Base-by-base conservation (phyloP, 2,888 invertebrate species). In the Ochropleura leucogaster region DNA sequence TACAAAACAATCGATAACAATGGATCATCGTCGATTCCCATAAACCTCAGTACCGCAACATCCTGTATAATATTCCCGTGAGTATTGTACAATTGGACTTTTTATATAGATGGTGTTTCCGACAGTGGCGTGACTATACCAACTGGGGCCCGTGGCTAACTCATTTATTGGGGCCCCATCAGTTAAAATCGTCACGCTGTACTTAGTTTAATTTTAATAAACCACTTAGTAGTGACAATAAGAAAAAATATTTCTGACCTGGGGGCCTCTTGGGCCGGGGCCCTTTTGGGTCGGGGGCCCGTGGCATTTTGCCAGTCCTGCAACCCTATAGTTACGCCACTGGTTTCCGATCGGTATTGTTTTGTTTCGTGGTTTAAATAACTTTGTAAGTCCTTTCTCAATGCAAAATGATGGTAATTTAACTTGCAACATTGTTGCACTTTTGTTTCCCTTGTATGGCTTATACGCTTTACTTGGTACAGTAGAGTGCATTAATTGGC, bases 31-130 rank as follows among this genome's bases (percentile, higher is more conserved):
- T 10, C 57, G 40, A 53, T 76, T 68, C 60, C 72, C 57, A 46
- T 44, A 59, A 73, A 66, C 83, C 69, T 75, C 78, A 79, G 74
- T 62, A 84, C 87, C 87, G 49, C 85, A 80, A 83, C 74, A 85
- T 86, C 87, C 87, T 85, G 87, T 77, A 5, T 62, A 51, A 55
- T 66, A 51, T 79, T 76, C 72, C 74, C 74, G 30, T 60, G 71
- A 70, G 42, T 47, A 53, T 71, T 5, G 42, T 46, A 46, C 59
- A 18, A 59, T 78, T 77, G n/a, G 18, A 59, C 4, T 47, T 67
- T 69, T 49, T 44, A 20, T n/a, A 57, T 16, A 57, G 30, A 7
- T 63, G 49, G 64, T 42, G 30, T 60, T 69, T 63, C 49, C 20
- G 68, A 76, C 57, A 6, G n/a, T n/a, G n/a, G n/a, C n/a, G n/a